Percentiles rank a stretch among this genome's conserved stretches.
These are phyloP conservation scores for Lycia hirtaria DNA, from an alignment of 2,888 invertebrate species.

Conservation along the genomic window DNA sequence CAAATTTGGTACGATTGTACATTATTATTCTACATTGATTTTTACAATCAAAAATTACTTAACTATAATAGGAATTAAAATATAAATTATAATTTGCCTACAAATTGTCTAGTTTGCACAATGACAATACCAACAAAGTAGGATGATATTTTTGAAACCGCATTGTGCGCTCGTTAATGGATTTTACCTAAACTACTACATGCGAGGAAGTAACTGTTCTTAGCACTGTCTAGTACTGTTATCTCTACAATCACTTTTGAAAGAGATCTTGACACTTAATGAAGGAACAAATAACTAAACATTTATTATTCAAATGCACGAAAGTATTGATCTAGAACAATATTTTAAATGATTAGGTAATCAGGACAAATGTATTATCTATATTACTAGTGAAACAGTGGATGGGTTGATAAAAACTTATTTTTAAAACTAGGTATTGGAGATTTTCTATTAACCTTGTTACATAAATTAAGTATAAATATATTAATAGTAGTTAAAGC, in stretches of 20 bases:
- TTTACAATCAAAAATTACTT: slow-evolving; percentile 59
- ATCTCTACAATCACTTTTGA: slow-evolving; percentile 71
- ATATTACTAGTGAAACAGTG: slow-evolving; percentile 12
- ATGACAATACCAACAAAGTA: slow-evolving; percentile 49
- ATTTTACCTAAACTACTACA: slow-evolving; percentile 54
- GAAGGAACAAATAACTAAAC: slow-evolving; percentile 22
- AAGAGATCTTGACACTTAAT: slow-evolving; percentile 33
- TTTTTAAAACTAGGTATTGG: slow-evolving; percentile 15
- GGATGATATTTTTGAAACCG: slow-evolving; percentile 48
- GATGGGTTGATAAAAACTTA: slow-evolving; percentile 15
- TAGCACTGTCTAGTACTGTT: slow-evolving; percentile 60
- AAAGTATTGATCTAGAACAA: slow-evolving; percentile 20
- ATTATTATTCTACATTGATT: slow-evolving; percentile 64
- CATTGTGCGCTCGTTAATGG: slow-evolving; percentile 49
- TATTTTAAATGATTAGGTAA: slow-evolving; percentile 21
- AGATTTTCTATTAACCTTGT: slow-evolving; percentile 26
- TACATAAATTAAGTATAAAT: slow-evolving; percentile 24
- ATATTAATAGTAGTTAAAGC: slow-evolving; percentile 54
- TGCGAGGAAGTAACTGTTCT: slow-evolving; percentile 74
- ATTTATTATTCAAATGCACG: slow-evolving; percentile 1
- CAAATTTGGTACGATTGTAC: slow-evolving; percentile 77
- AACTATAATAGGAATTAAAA: slow-evolving; percentile 52
- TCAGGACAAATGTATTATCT: slow-evolving; percentile 17
- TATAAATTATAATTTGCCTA: slow-evolving; percentile 66
- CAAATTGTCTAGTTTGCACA: slow-evolving; percentile 64